These are phyloP conservation scores for Leptopilina myrica DNA, from an alignment of 2,888 invertebrate genomes.

Conservation along the genomic window DNA sequence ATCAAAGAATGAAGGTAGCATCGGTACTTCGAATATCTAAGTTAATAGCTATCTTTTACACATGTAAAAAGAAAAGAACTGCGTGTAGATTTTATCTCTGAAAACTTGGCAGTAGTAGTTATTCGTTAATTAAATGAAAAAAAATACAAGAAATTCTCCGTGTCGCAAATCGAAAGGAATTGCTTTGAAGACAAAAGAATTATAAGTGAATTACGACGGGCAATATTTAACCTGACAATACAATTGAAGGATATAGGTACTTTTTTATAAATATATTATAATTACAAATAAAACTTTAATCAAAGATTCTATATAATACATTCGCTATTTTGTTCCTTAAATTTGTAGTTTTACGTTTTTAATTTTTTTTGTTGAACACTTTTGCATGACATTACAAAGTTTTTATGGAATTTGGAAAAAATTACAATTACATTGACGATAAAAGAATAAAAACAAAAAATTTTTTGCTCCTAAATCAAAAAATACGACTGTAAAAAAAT, in stretches of 20 bases:
- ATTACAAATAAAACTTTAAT: neutral
- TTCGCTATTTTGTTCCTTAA: neutral
- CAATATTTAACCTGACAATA: constrained; percentile 33
- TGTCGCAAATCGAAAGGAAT: constrained; percentile 23
- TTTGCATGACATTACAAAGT: constrained; percentile 9
- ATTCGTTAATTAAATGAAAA: constrained; percentile 1
- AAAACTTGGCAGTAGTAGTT: constrained; percentile 15
- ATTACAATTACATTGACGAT: too few species aligned
- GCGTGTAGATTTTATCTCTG: constrained; percentile 24
- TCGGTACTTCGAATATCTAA: constrained; percentile 35
- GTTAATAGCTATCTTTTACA: constrained; percentile 35
- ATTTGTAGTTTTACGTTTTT: neutral
- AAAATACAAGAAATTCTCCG: constrained; percentile 14
- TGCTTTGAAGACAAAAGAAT: neutral
- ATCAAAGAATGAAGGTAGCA: constrained; percentile 31
- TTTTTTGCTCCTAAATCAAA: too few species aligned
- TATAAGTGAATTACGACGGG: neutral
- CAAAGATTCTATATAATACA: neutral
- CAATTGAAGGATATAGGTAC: neutral
- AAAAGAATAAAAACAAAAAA: too few species aligned
- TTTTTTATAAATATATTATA: constrained; percentile 6
- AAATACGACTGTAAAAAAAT: too few species aligned
- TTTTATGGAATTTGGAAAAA: neutral
- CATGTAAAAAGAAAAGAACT: constrained; percentile 24
- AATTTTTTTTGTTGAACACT: neutral